A percentile compares a stretch with the other conserved stretches of the same genome.
phyloP scores from a whole-genome alignment of 2,113 vertebrate genomes.

The Choloepus hoffmanni region DNA sequence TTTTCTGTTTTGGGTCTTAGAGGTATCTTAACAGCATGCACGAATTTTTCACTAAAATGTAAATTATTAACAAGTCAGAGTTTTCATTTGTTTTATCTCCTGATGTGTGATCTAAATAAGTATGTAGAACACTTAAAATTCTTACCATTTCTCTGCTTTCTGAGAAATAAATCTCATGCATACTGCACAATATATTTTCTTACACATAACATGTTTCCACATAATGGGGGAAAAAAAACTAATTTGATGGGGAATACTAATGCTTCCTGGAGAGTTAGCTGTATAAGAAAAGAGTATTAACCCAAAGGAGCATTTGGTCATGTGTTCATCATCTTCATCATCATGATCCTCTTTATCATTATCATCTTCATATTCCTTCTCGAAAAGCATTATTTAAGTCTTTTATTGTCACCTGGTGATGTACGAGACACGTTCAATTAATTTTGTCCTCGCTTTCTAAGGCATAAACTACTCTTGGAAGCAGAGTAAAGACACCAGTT shows the following conservation, averaged over 20 bases:
- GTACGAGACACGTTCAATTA: conserved; percentile 1
- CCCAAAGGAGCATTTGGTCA: background rate
- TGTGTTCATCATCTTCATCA: background rate
- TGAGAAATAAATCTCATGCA: conserved; percentile 85
- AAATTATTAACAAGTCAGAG: conserved; percentile 91
- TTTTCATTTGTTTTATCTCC: conserved; percentile 91
- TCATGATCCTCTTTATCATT: background rate
- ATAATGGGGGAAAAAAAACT: conserved; percentile 40
- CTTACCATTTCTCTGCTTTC: conserved; percentile 85
- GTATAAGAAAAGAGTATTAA: background rate
- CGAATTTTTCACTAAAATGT: conserved; percentile 89
- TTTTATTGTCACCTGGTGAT: conserved; percentile 32
- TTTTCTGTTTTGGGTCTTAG: conserved; percentile 86
- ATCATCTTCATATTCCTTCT: background rate
- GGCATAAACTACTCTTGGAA: background rate
- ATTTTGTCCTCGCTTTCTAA: conserved; percentile 31
- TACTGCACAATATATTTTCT: conserved; percentile 68
- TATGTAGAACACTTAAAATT: conserved; percentile 86
- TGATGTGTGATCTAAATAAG: conserved; percentile 91
- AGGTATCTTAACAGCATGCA: conserved; percentile 89
- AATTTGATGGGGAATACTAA: conserved; percentile 50
- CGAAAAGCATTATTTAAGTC: conserved; percentile 22
- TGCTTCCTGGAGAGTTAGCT: conserved; percentile 42
- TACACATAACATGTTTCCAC: conserved; percentile 38
- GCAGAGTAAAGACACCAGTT: background rate